phyloP scores from a whole-genome alignment of 2,797 vertebrate species.

The Choloepus didactylus region DNA sequence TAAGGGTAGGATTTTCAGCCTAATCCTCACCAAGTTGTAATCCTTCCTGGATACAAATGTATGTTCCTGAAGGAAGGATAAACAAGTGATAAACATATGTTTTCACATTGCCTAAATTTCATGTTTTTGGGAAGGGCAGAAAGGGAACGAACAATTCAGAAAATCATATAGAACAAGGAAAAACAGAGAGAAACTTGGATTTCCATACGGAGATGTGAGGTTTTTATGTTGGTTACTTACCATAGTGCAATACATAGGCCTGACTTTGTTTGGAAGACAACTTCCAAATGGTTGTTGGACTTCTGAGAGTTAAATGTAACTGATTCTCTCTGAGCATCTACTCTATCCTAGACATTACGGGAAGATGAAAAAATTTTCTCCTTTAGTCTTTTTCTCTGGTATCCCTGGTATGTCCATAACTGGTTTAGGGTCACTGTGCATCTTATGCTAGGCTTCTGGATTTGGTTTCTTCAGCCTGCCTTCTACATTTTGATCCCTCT shows the following conservation, averaged over 20 bases:
- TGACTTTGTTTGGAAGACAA: background rate
- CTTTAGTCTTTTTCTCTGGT: background rate
- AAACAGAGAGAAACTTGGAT: background rate
- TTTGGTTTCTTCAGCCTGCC: background rate
- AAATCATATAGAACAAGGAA: background rate
- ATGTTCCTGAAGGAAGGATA: conserved; percentile 34
- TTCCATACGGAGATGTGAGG: background rate
- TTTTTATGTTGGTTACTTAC: conserved; percentile 39
- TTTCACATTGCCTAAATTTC: conserved; percentile 57
- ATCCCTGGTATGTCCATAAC: background rate
- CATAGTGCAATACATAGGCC: background rate
- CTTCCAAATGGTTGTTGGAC: background rate
- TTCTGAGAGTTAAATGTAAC: conserved; percentile 35
- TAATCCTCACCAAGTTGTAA: conserved; percentile 40
- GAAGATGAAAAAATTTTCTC: background rate
- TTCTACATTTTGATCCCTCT: background rate
- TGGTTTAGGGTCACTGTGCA: background rate
- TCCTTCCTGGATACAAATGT: conserved; percentile 46
- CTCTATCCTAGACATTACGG: background rate
- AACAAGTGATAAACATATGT: conserved; percentile 42
- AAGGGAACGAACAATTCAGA: conserved; percentile 27
- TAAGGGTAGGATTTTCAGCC: conserved; percentile 59
- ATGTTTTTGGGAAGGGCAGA: conserved; percentile 30
- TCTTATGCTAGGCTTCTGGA: background rate
- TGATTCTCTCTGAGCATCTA: background rate